Percentiles rank a stretch among this genome's conserved stretches.
Evolutionary conservation across 2,113 vertebrate genomes (phyloP).

Genomic region (Tachysurus vachellii): DNA sequence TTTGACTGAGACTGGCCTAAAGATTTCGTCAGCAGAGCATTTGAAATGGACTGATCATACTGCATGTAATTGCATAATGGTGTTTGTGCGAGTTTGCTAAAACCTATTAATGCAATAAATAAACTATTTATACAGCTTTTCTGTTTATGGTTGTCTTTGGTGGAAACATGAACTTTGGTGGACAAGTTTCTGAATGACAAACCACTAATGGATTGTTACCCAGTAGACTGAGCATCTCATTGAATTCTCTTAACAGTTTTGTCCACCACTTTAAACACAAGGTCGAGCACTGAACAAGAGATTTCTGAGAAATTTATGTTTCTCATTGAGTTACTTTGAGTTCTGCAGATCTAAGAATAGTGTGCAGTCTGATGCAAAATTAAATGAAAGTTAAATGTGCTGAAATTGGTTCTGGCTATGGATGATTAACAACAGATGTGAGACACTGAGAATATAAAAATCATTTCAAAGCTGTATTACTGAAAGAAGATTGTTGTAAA

Average conservation of each 20-base stretch:
- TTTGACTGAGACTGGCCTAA: neutral
- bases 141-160: neutral
- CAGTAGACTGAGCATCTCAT: neutral
- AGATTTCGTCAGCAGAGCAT: too few species aligned
- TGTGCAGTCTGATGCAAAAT: neutral
- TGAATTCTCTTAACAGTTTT: neutral
- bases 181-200: neutral
- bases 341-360: neutral
- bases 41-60: neutral
- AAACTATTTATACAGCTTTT: neutral
- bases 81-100: neutral
- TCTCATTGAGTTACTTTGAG: neutral
- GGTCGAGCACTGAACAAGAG: neutral
- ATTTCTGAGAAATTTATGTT: neutral
- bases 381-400: neutral
- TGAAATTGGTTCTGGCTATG: neutral
- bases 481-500: neutral
- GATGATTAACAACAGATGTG: neutral
- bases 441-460: neutral
- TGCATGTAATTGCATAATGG: slow-evolving; percentile 1
- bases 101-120: neutral
- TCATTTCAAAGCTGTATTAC: neutral
- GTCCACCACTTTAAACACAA: neutral
- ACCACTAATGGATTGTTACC: neutral
- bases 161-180: neutral